phyloP scores from a whole-genome alignment of 2,797 vertebrate species.

The Onychomys arenicola region DNA sequence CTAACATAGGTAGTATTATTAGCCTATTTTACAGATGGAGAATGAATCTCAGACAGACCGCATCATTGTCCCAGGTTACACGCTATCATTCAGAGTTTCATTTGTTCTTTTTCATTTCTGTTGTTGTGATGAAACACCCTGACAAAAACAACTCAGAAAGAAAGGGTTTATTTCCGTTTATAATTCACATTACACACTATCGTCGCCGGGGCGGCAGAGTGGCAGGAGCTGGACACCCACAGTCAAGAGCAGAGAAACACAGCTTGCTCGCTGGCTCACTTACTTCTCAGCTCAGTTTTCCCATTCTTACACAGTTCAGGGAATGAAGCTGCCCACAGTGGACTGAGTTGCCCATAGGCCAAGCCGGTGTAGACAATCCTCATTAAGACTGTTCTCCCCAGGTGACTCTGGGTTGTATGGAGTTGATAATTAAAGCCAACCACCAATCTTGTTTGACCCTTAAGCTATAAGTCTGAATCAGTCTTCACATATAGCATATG shows the following conservation, averaged over 20 bases:
- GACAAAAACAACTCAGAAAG: neutral
- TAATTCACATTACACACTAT: neutral
- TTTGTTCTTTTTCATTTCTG: neutral
- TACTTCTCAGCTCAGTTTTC: neutral
- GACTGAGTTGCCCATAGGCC: neutral
- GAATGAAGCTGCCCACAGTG: neutral
- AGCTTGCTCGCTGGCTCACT: neutral
- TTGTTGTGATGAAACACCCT: neutral
- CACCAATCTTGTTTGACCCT: neutral
- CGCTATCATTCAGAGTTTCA: neutral
- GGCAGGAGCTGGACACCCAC: neutral
- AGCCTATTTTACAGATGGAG: neutral
- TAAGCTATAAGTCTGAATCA: neutral
- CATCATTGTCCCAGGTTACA: neutral
- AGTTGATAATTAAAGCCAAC: neutral
- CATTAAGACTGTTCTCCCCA: neutral
- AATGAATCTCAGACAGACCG: neutral
- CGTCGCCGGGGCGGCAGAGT: accelerated
- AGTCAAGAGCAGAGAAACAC: neutral
- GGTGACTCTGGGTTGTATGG: neutral
- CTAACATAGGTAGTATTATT: neutral
- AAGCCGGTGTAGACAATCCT: neutral
- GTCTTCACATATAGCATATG: neutral
- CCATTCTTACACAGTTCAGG: neutral
- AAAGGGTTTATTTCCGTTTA: neutral